Conservation (phyloP, 2,797 vertebrate species). For the Australoheros facetus region DNA sequence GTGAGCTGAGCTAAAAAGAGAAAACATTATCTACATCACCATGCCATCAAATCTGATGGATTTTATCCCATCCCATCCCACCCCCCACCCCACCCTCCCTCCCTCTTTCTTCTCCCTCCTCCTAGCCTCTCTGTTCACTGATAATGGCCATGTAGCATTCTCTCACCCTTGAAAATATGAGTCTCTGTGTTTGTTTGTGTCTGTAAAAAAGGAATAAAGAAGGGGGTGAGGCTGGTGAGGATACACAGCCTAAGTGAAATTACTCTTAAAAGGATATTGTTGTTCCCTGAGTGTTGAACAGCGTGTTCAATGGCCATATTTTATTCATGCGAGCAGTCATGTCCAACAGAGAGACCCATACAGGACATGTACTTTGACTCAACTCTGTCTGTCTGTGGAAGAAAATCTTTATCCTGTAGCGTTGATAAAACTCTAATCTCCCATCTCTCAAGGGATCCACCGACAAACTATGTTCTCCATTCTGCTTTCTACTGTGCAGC, state of each 20-base stretch:
- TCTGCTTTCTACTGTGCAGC: slow-evolving; percentile 42
- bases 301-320: slow-evolving; percentile 60
- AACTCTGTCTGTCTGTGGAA: slow-evolving; percentile 36
- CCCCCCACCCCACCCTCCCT: neutral
- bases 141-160: slow-evolving; percentile 74
- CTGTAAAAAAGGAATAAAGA: slow-evolving; percentile 42
- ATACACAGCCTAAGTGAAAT: slow-evolving; percentile 61
- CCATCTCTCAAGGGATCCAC: slow-evolving; percentile 55
- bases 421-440: slow-evolving; percentile 57
- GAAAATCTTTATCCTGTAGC: slow-evolving; percentile 49
- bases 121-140: slow-evolving; percentile 62
- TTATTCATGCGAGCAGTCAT: slow-evolving; percentile 64
- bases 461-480: slow-evolving; percentile 58
- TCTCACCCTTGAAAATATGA: slow-evolving; percentile 73
- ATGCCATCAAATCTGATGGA: slow-evolving; percentile 81
- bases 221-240: slow-evolving; percentile 27
- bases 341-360: slow-evolving; percentile 55
- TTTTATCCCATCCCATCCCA: slow-evolving; percentile 59
- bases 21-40: slow-evolving; percentile 82
- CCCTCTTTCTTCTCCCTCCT: slow-evolving; percentile 48
- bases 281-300: slow-evolving; percentile 66
- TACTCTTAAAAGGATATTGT: slow-evolving; percentile 75
- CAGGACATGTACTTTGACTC: slow-evolving; percentile 39
- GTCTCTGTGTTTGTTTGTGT: slow-evolving; percentile 66
- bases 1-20: slow-evolving; percentile 71